Conservation (phyloP, 2,888 invertebrate species). For the Melipona beecheii region DNA sequence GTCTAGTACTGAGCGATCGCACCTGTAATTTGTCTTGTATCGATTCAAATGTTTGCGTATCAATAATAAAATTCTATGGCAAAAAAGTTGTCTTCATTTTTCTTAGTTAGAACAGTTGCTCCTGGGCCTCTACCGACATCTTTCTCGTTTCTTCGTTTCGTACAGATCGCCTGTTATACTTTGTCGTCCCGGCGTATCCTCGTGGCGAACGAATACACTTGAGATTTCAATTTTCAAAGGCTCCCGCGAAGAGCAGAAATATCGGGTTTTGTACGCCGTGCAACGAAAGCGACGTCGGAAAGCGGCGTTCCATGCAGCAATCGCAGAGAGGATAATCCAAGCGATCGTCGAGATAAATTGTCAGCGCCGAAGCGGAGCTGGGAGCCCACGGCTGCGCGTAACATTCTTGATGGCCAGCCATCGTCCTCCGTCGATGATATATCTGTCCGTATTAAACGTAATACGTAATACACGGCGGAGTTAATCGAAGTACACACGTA, state of each 20-base stretch:
- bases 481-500: background rate
- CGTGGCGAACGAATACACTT: too few relatives aligned
- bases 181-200: background rate
- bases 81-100: too few relatives aligned
- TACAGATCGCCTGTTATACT: too few relatives aligned
- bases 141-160: too few relatives aligned
- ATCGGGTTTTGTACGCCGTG: background rate
- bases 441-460: slow-evolving; percentile 34
- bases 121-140: too few relatives aligned
- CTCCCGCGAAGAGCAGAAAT: background rate
- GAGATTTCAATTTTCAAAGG: background rate
- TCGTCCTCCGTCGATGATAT: slow-evolving; percentile 12
- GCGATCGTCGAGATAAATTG: slow-evolving; percentile 39
- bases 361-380: background rate
- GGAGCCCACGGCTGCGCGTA: background rate
- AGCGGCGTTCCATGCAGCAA: background rate
- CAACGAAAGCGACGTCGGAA: background rate
- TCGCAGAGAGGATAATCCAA: slow-evolving; percentile 23
- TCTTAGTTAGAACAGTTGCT: too few relatives aligned
- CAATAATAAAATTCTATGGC: too few relatives aligned
- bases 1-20: too few relatives aligned
- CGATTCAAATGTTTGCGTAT: too few relatives aligned
- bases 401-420: slow-evolving; percentile 37
- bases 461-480: slow-evolving; percentile 14
- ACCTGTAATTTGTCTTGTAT: too few relatives aligned